These are phyloP conservation scores for Ischnura elegans DNA, from an alignment of 2,888 invertebrate genomes.

Conservation along the genomic window DNA sequence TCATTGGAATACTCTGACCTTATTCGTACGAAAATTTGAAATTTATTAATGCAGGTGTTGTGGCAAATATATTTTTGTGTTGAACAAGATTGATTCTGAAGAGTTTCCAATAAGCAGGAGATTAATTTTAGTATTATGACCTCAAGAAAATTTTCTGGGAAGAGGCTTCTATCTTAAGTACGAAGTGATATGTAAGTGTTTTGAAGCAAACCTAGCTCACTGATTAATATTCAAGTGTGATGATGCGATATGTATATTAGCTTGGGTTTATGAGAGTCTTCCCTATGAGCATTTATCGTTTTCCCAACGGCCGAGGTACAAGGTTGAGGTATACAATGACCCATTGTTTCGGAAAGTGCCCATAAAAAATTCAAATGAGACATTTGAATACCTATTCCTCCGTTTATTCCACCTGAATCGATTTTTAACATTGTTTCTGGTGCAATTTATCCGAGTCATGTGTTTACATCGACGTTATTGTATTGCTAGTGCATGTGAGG, in stretches of 20 bases:
- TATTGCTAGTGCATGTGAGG: not conserved
- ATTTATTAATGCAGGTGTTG: no score
- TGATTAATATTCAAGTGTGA: not conserved
- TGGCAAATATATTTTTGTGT: no score
- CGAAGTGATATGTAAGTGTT: not conserved
- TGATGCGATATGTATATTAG: not conserved
- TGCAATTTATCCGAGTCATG: not conserved
- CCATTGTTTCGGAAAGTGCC: not conserved
- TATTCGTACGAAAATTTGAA: no score
- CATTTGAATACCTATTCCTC: not conserved
- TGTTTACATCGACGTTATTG: not conserved
- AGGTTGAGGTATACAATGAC: slow-evolving; percentile 15
- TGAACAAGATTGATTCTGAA: no score
- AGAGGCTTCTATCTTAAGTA: not conserved
- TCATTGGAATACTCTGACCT: no score
- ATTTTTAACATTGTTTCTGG: not conserved
- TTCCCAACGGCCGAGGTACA: not conserved
- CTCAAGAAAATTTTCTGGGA: not conserved
- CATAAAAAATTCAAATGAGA: not conserved
- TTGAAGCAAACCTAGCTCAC: not conserved
- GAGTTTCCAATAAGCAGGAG: no score
- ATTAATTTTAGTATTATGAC: no score
- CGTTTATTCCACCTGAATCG: not conserved
- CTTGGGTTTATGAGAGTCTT: not conserved
- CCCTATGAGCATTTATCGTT: not conserved